Evolutionary conservation across 2,888 invertebrate species (phyloP), one percentile per base, ranked within the genome.

Genomic region (Thelaira solivaga): DNA sequence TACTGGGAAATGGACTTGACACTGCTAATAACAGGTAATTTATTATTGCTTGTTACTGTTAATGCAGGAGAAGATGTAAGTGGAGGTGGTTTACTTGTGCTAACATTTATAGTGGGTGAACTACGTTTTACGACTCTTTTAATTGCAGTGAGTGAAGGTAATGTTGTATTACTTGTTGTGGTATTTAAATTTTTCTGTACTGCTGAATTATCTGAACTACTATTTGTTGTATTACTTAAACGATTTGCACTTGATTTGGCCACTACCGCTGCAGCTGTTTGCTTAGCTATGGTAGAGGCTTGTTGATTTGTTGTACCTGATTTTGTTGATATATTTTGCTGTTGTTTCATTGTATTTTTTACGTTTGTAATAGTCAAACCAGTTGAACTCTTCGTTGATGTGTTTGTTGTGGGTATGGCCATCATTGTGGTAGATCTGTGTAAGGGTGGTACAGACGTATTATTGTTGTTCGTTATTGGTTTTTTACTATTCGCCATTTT

Each of bases 341-440:
- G 39, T 43, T 78, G 39, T 43, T 78, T 74, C 5, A 41, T 20
- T 5, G 53, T 53, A 11, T 16, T 64, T 43, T 78, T 78, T 8
- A 78, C 64, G 51, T 74, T 78, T 41, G 78, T 78, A 53, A 78
- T 78, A n/a, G 74, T 74, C 13, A 78, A 65, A 4, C 78, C 74
- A 4, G 62, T 53, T 11, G 69, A 31, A n/a, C 74, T 41, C 74
- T 78, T 78, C 3, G 67, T 3, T 13, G 73, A 18, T 11, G 53
- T 22, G 24, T 53, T 78, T 22, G 69, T 22, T 20, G 64, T 16
- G 3, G 69, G 45, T 31, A 69, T 59, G 13, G 4, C 34, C 7
- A 22, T 45, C 51, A 75, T 53, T 20, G 68, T 51, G 6, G 51
- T 1, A 3, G 78, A 22, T 34, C 78, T 51, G 3, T 78, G 78